Evolutionary conservation across 2,888 invertebrate species (phyloP).

Genomic region (Melinopterus prodromus): DNA sequence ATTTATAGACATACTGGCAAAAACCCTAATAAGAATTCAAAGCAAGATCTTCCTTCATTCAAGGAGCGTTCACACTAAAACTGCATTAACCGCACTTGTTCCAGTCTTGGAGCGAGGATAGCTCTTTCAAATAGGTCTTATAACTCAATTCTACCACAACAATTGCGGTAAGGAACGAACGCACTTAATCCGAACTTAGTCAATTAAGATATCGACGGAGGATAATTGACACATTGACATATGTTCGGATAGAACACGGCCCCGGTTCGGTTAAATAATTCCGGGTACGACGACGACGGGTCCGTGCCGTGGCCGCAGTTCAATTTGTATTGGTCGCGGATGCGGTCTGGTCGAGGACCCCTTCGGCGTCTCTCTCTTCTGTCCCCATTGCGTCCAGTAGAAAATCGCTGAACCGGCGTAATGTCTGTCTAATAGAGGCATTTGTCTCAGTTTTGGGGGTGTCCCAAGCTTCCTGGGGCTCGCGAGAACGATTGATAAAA

Average conservation of each 20-base stretch:
- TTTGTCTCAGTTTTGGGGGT: constrained; percentile 4
- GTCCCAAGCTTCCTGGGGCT: background rate
- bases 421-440: background rate
- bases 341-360: background rate
- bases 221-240: background rate
- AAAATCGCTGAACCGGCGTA: background rate
- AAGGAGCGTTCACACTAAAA: too few relatives aligned
- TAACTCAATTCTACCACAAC: background rate
- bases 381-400: background rate
- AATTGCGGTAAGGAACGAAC: background rate
- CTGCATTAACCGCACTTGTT: too few relatives aligned
- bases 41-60: too few relatives aligned
- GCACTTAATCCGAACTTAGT: background rate
- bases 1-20: too few relatives aligned
- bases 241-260: background rate
- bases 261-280: background rate
- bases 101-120: background rate
- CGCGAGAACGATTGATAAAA: background rate
- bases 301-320: background rate
- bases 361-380: background rate
- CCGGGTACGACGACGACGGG: background rate
- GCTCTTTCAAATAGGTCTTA: background rate
- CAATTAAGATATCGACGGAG: background rate
- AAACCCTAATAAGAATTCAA: too few relatives aligned
- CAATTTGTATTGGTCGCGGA: background rate